Base-by-base conservation (phyloP, 1,140 invertebrate species). In the Drosophila prosaltans region DNA sequence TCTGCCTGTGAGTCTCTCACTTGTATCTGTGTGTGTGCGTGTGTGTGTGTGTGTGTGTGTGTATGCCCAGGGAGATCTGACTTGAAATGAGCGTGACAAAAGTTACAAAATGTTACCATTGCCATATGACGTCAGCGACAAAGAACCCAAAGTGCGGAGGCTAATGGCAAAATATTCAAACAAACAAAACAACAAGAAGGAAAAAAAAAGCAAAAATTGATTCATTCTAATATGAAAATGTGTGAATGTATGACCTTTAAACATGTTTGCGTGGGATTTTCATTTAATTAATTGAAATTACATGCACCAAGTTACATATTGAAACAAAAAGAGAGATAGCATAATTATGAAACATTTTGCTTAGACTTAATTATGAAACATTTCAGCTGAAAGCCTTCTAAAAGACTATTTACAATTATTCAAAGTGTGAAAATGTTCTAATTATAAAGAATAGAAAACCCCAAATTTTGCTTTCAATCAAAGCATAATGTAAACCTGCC, bases 31-130 rank as follows among this genome's bases (percentile, higher is more conserved):
- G 41, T 64, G 48, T 59, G 28, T 55, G 64, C 21, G 54, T 57
- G 61, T 62, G 40, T 67, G 59, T 55, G 51, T 39, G 57, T 73
- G 54, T 57, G 61, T 62, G 40, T 67, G 59, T 55, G 51, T 39
- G 57, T 73, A 62, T 66, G 54, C 36, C 54, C 72, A 59, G 71
- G 69, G 73, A 57, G 74, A 76, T 70, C 66, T 61, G 66, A 70
- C 66, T 77, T 58, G 74, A 28, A 65, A 51, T 67, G 66, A 77
- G 74, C 74, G 74, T 77, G 74, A 77, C 74, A 77, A 77, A 77
- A 77, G 74, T 77, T 70, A 70, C 66, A 36, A 77, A 77, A 77
- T 77, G 66, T 36, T 16, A 21, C 74, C 74, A 64, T 59, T 45
- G 32, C 16, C 74, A 61, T 45, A 65, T 77, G 74, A 77, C 74